Evolutionary conservation across 2,888 invertebrate genomes (phyloP), one percentile per base, ranked within the genome.

Genomic region (Clistopyga incitator): DNA sequence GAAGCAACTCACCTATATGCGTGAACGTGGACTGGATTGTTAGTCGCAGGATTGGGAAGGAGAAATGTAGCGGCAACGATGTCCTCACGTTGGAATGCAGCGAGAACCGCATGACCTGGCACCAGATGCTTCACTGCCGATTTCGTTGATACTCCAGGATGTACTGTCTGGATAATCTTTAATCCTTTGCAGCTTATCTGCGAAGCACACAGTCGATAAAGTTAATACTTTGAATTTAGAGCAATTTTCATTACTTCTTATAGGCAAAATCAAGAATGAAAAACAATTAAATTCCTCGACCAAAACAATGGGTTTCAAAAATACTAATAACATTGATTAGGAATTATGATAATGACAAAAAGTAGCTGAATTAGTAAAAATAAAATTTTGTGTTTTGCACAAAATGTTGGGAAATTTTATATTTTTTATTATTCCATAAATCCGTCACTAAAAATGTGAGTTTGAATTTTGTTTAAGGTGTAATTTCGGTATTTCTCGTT

Each of bases 11-110:
- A 92, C 93, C 93, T 92, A 92, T 96, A 99, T 75, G 98, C 98
- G 92, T 99, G 99, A 2, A 98, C 98, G 92, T 99, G 99, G 34
- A 99, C 96, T 0, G 98, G 98, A 92, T 98, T 98, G 88, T 97
- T 97, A 10, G 98, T 98, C 78, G 98, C 96, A 0, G 99, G 98
- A 94, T 99, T 99, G 92, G 98, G 98, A 0, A 99, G 95, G 65
- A 99, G 94, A 86, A 99, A 95, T 78, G 99, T 98, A 89, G 98
- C 98, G 1, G 98, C 98, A 61, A 99, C 98, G 56, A 99, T 96
- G 91, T 99, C 99, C 77, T 97, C 97, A 81, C 97, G 96, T 88
- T 98, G 98, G 89, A 97, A 96, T 20, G 97, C 97, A 92, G 97
- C 98, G 64, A 98, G 97, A 92, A 98, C 97, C 92, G 98, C 98